Conservation (phyloP, 2,113 vertebrate species). For the Talpa occidentalis region DNA sequence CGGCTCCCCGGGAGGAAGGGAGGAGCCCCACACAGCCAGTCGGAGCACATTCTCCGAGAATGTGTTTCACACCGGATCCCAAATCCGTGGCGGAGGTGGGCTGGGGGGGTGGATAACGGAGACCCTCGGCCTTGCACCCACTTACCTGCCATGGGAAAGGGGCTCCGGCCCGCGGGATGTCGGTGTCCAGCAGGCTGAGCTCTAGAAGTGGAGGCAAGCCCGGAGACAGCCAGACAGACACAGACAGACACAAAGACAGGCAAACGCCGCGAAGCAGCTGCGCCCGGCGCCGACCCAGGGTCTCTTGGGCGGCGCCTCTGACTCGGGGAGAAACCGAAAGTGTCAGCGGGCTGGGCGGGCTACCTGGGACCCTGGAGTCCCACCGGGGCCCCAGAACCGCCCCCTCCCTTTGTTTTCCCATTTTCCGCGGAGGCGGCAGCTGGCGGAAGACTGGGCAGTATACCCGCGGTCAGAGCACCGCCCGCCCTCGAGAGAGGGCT, state of each 20-base stretch:
- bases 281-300: constrained; percentile 69
- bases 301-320: constrained; percentile 69
- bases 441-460: background rate
- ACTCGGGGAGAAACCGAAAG: constrained; percentile 80
- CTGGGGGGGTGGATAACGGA: constrained; percentile 37
- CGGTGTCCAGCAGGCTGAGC: background rate
- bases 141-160: constrained; percentile 74
- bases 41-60: constrained; percentile 72
- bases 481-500: constrained; percentile 1
- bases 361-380: constrained; percentile 74
- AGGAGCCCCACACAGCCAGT: constrained; percentile 70
- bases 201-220: constrained; percentile 77
- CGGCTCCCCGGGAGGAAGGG: constrained; percentile 61
- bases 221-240: constrained; percentile 74
- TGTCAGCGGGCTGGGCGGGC: constrained; percentile 61
- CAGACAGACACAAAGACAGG: constrained; percentile 84
- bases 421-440: constrained; percentile 50
- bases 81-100: background rate
- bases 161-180: background rate
- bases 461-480: constrained; percentile 9
- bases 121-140: constrained; percentile 35
- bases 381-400: constrained; percentile 76
- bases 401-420: constrained; percentile 81
- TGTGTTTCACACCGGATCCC: constrained; percentile 46
- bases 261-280: constrained; percentile 86